phyloP scores from a whole-genome alignment of 2,797 vertebrate genomes.

The Poliocrania exsul region DNA sequence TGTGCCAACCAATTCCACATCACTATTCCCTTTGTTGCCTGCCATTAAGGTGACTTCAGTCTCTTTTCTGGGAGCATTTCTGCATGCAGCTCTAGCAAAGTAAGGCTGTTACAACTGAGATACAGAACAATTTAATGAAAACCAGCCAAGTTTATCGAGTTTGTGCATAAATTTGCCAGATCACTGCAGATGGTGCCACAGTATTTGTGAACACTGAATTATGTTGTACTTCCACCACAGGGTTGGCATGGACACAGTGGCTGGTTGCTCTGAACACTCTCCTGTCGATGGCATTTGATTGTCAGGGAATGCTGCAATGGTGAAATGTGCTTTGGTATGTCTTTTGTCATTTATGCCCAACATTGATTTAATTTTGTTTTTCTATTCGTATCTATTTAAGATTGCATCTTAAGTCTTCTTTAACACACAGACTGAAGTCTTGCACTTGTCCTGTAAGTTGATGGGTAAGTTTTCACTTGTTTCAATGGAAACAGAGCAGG shows the following conservation, averaged over 20 bases:
- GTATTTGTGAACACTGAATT: neutral
- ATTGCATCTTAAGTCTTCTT: neutral
- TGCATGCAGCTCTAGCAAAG: neutral
- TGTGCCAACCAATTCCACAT: neutral
- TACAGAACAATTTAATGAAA: neutral
- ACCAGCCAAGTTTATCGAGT: neutral
- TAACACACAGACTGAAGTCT: neutral
- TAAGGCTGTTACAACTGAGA: neutral
- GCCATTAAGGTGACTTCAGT: neutral
- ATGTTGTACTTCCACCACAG: neutral
- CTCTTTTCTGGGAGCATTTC: neutral
- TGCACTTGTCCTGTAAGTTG: neutral
- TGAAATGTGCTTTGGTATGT: neutral
- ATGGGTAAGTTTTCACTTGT: neutral
- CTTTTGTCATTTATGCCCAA: neutral
- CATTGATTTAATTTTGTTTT: neutral
- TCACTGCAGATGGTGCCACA: neutral
- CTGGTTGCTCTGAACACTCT: neutral
- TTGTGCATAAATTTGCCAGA: neutral
- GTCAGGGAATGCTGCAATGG: neutral
- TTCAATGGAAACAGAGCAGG: neutral
- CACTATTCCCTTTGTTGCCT: neutral
- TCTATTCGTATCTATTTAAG: neutral
- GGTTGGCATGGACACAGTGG: neutral
- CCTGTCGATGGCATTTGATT: neutral